These are phyloP conservation scores for Paracanthobrama guichenoti DNA, from an alignment of 2,113 vertebrate genomes.

Conservation along the genomic window DNA sequence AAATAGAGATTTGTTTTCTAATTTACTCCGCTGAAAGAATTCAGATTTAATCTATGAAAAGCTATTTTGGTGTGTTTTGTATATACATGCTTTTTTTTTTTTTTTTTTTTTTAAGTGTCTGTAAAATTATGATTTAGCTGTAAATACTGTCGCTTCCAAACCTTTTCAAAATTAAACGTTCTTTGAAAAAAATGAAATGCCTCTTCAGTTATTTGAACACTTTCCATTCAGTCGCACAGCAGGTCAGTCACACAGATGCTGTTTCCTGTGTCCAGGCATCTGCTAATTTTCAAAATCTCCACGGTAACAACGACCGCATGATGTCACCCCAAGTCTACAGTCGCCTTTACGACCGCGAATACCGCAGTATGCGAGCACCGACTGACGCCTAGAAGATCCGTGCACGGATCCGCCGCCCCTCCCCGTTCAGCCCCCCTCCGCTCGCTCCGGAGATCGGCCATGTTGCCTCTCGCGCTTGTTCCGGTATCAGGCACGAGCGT, in stretches of 20 bases:
- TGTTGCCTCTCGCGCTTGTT: conserved; percentile 78
- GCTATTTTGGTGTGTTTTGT: not conserved
- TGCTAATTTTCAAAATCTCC: not conserved
- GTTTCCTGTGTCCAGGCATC: not conserved
- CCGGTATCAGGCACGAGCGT: conserved; percentile 77
- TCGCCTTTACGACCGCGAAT: not conserved
- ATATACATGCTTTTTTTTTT: conserved; percentile 1
- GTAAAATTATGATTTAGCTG: not conserved
- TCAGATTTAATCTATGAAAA: not conserved
- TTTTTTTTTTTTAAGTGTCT: not conserved
- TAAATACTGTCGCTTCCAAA: not conserved
- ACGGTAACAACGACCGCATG: conserved; percentile 43
- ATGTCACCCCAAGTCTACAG: conserved; percentile 47
- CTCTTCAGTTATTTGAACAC: not conserved
- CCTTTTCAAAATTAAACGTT: not conserved
- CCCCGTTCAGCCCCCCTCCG: conserved; percentile 48
- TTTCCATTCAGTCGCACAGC: not conserved
- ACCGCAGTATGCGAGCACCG: conserved; percentile 31
- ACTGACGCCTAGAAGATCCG: conserved; percentile 31
- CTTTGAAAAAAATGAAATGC: not conserved
- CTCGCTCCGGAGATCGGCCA: conserved; percentile 75
- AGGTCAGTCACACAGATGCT: not conserved
- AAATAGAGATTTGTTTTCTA: not conserved
- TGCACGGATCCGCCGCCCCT: conserved; percentile 49
- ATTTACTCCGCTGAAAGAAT: not conserved